Base-by-base conservation (phyloP, 35 echinoderm and acorn worm genomes). In the Stichopus chloronotus region DNA sequence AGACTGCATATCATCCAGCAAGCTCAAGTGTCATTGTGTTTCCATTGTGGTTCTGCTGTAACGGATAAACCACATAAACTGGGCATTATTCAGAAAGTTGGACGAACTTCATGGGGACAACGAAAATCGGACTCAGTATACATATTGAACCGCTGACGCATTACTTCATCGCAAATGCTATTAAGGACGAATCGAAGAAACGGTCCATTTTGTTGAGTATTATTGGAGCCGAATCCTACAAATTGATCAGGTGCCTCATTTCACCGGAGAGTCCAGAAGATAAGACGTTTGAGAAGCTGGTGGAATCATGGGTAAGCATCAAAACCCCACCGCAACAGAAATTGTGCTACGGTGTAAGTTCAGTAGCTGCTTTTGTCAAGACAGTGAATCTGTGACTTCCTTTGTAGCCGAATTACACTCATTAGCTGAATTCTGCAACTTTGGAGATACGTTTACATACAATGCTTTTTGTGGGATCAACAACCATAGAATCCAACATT, bases 321-420 rank as follows among this genome's bases (percentile, higher is more conserved):
- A 71, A 5, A 59, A 84, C 59, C 91, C 94, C 4, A 81, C 21
- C 25, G 71, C 93, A 76, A 68, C 43, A 16, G 53, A 59, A 52
- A 95, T 91, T 80, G 92, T 95, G 25, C 77, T 84, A 76, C 21
- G 92, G 30, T 93, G 30, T 86, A 93, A 93, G 54, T 95, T 95
- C 59, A 90, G 93, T 56, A 86, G 20, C 13, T 58, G 91, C 19
- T 9, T 91, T 0, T 76, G 95, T 68, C 59, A 90, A 58, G 6
- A 56, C 7, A 90, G 93, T 69, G 90, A 94, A 63, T 90, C 95
- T 58, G 68, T 94, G 4, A 21, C 91, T 13, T 65, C 91, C 7
- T 96, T 90, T 77, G 25, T 94, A 11, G 88, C 93, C 5, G 69
- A 25, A 53, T 83, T 96, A 43, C 14, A 84, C 11, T 19, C 81